Evolutionary conservation across 1,140 invertebrate genomes (phyloP), one percentile per base, ranked within the genome.

Genomic region (Pogonomyrmex californicus): DNA sequence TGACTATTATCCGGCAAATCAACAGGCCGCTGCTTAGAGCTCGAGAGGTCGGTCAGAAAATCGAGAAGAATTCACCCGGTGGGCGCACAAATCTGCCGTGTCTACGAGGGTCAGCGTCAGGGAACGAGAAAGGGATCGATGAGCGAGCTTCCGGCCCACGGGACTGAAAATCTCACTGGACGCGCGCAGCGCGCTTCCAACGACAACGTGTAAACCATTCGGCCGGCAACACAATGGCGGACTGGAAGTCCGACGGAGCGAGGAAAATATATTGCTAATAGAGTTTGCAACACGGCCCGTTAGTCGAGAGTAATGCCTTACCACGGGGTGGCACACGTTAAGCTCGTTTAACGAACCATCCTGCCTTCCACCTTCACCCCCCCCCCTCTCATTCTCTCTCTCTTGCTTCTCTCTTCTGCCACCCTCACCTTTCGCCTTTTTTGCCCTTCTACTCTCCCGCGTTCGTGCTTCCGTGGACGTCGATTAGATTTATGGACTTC

Each of bases 181-280:
- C 66, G 62, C 44, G 14, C 76, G 60, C 49, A 56, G 38, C 36
- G 60, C 60, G 71, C 41, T 91, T 86, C 66, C 83, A 91, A 91
- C 88, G 92, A 92, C 91, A 92, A 90, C 88, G 91, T 91, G 88
- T 88, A 92, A 93, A 92, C 90, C 87, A 86, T 88, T 90, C 86
- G 86, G 86, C 73, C 79, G 87, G 44, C 30, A 51, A 81, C 63
- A 86, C 86, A 86, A 87, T 86, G 60, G 88, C 83, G 77, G 66
- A 56, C 75, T 70, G 87, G 82, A 86, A 90, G 87, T 86, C 91
- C 88, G 88, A 77, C 86, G 90, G 88, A 89, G 85, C 92, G 91
- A 85, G 90, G 89, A 93, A 93, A 92, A 93, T 93, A 93, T 93
- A 93, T 93, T 92, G 92, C 92, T 93, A 93, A 94, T 94, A 93